phyloP scores from a whole-genome alignment of 2,113 vertebrate species.

The Laterallus jamaicensis region DNA sequence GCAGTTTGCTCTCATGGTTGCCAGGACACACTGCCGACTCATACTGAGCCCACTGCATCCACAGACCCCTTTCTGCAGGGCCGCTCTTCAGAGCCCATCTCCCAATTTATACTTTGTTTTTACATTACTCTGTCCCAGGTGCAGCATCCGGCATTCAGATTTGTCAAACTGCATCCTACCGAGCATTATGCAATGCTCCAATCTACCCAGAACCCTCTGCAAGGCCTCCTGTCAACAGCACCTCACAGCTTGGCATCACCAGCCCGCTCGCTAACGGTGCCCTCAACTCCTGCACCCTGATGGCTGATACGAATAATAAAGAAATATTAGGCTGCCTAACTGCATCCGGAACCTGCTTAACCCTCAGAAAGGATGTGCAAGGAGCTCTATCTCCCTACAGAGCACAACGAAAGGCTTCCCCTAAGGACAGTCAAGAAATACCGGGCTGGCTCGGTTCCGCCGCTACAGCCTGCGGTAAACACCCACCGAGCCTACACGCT shows the following conservation, averaged over 20 bases:
- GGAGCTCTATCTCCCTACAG: neutral
- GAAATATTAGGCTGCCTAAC: too few relatives aligned
- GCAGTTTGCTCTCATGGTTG: neutral
- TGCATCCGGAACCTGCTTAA: neutral
- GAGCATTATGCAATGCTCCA: fast-evolving
- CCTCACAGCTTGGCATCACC: fast-evolving
- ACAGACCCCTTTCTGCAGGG: neutral
- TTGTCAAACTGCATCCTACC: neutral
- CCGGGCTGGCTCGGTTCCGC: too few relatives aligned
- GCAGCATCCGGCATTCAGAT: neutral
- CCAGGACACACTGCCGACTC: neutral
- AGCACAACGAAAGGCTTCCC: fast-evolving
- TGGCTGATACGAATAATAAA: fast-evolving
- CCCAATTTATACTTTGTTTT: too few relatives aligned
- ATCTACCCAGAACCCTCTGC: neutral
- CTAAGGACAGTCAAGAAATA: neutral
- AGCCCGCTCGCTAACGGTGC: too few relatives aligned
- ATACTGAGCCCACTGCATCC: neutral
- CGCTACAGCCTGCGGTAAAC: fast-evolving
- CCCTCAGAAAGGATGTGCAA: neutral
- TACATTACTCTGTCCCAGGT: too few relatives aligned
- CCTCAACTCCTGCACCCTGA: neutral
- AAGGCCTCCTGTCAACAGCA: neutral
- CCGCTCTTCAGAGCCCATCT: neutral
- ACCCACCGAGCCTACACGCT: too few relatives aligned